Evolutionary conservation across 2,113 vertebrate genomes (phyloP), one percentile per base, ranked within the genome.

Genomic region (Panthera tigris): DNA sequence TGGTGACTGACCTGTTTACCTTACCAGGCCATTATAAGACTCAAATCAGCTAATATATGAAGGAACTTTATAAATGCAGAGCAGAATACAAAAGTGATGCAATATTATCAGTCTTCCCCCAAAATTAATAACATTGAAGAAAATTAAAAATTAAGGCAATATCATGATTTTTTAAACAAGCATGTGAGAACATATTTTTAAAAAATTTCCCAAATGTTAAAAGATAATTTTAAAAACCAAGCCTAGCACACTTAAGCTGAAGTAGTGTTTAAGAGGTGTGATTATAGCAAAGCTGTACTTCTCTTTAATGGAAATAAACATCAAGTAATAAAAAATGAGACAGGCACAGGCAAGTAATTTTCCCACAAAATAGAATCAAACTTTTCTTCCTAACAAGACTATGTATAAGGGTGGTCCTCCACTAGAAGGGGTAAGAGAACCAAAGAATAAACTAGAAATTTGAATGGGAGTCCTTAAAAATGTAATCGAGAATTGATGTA

Each of bases 261-360:
- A 94, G 5, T 69, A 80, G 36, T 88, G 41, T 76, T 93, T 65
- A 95, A 74, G 25, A 90, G 16, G 10, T 91, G 7, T 86, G 65
- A 7, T 78, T 80, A 85, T 12, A 76, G 16, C 12, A 74, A 74
- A 89, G 2, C 5, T 82, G 7, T 61, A 13, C 5, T 89, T 68
- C 48, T 81, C n/a, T 82, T 89, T 94, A 96, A 93, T 61, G 36
- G 73, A 94, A 80, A 91, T 63, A 84, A 82, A 50, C 21, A 80
- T 41, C 12, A 41, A 88, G 19, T 5, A 88, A 94, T 66, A 88
- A 63, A 92, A 86, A 52, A 25, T 23, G 4, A 89, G 27, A 3
- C 63, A 89, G 19, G 3, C 10, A 92, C 69, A 79, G 11, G 1
- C 11, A 88, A 85, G 57, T 73, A 66, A 92, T 86, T 73, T 52